Conservation (phyloP, 2,888 invertebrate species). For the Didymodactylos carnosus region DNA sequence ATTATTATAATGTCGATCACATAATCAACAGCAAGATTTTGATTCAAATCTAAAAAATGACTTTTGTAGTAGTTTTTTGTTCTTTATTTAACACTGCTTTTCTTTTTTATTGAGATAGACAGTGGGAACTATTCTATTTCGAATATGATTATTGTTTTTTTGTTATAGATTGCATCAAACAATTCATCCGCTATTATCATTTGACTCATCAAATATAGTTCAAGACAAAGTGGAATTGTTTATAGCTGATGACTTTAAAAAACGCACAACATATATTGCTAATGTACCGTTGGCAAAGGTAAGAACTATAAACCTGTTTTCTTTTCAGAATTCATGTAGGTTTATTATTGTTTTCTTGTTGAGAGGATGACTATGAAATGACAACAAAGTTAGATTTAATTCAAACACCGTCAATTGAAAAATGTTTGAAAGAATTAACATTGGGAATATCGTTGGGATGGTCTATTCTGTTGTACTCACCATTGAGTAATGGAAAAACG, state of each 20-base stretch:
- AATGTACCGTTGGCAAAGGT: not conserved
- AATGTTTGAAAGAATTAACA: not conserved
- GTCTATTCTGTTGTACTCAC: not conserved
- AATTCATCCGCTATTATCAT: not conserved
- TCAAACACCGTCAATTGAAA: not conserved
- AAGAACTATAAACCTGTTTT: not conserved
- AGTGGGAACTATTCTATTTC: too few species aligned
- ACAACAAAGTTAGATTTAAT: not conserved
- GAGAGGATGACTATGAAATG: not conserved
- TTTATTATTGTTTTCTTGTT: too few species aligned
- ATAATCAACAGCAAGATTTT: too few species aligned
- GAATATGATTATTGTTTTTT: too few species aligned
- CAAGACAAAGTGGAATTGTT: too few species aligned
- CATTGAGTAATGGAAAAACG: slow-evolving; percentile 54
- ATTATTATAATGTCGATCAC: too few species aligned
- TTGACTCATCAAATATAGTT: not conserved
- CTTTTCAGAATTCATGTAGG: too few species aligned
- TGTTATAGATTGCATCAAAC: not conserved
- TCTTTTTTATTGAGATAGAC: too few species aligned
- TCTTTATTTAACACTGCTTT: too few species aligned
- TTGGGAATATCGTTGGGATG: not conserved
- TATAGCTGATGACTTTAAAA: not conserved
- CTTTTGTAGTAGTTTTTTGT: too few species aligned
- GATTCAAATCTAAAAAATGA: too few species aligned
- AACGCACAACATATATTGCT: not conserved